phyloP scores from a whole-genome alignment of 1,140 invertebrate genomes.

The Magallana angulata region DNA sequence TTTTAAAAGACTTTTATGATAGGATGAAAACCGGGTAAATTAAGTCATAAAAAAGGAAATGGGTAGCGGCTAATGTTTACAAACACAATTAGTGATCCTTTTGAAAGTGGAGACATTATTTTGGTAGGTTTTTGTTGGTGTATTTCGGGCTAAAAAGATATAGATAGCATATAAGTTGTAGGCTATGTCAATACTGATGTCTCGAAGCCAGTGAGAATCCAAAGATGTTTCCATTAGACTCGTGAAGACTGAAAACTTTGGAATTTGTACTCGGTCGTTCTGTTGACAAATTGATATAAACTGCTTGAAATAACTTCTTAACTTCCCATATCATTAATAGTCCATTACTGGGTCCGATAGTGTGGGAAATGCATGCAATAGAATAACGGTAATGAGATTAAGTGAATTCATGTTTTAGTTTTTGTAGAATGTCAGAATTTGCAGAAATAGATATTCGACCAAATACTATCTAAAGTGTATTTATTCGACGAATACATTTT shows the following conservation, averaged over 20 bases:
- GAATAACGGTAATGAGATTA: neutral
- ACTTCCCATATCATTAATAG: neutral
- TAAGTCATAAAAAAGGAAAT: too few species aligned
- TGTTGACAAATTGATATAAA: neutral
- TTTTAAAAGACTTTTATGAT: neutral
- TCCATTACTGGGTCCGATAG: neutral
- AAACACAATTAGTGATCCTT: too few species aligned
- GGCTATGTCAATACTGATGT: too few species aligned
- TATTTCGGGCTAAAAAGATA: too few species aligned
- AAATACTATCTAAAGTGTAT: neutral
- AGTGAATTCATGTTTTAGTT: neutral
- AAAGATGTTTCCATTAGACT: too few species aligned
- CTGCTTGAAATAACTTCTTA: neutral
- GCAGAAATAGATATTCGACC: neutral
- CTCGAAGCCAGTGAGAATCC: too few species aligned
- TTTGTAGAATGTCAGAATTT: neutral
- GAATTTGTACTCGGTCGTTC: neutral
- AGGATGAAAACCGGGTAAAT: neutral
- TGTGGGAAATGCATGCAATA: neutral
- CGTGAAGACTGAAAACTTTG: too few species aligned
- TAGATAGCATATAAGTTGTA: too few species aligned
- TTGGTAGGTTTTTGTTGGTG: too few species aligned
- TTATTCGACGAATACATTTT: neutral
- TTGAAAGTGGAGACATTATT: too few species aligned
- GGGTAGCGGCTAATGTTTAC: too few species aligned